Conservation (phyloP, 92 coral and sea anemone genomes). For the Porites divaricata region DNA sequence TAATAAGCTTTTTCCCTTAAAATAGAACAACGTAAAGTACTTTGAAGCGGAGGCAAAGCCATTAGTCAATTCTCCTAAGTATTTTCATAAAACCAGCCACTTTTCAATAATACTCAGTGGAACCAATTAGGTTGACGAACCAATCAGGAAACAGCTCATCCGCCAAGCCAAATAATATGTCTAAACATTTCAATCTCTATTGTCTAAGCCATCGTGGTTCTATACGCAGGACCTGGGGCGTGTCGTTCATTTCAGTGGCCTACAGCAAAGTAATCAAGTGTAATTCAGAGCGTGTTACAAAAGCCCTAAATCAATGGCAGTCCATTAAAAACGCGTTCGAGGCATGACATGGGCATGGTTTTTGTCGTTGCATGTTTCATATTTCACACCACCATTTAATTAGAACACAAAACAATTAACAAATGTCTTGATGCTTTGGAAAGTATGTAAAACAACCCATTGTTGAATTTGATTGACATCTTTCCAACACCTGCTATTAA, state of each 20-base stretch:
- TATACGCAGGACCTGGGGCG: constrained; percentile 97
- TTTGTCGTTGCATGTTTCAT: constrained; percentile 51
- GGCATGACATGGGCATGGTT: constrained; percentile 57
- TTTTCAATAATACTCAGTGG: constrained; percentile 99
- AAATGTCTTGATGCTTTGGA: constrained; percentile 86
- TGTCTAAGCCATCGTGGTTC: constrained; percentile 98
- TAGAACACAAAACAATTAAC: constrained; percentile 87
- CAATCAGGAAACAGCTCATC: constrained; percentile 90
- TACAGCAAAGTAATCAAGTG: constrained; percentile 97
- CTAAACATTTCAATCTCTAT: constrained; percentile 99
- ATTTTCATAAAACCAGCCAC: constrained; percentile 93
- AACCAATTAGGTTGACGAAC: constrained; percentile 91
- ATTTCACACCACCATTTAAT: constrained; percentile 91
- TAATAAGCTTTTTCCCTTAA: constrained; percentile 54
- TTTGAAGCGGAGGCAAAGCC: constrained; percentile 63
- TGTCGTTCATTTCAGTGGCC: constrained; percentile 90
- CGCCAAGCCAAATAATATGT: constrained; percentile 99
- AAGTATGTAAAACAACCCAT: constrained; percentile 91
- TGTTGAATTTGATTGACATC: constrained; percentile 94
- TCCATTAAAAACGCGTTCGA: constrained; percentile 38
- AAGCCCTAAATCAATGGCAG: constrained; percentile 59
- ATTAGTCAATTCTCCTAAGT: constrained; percentile 86
- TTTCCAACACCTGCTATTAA: constrained; percentile 99
- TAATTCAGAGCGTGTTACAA: constrained; percentile 79
- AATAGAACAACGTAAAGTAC: constrained; percentile 65